Base-by-base conservation (phyloP, 1,140 invertebrate genomes). In the Drosophila bocqueti region DNA sequence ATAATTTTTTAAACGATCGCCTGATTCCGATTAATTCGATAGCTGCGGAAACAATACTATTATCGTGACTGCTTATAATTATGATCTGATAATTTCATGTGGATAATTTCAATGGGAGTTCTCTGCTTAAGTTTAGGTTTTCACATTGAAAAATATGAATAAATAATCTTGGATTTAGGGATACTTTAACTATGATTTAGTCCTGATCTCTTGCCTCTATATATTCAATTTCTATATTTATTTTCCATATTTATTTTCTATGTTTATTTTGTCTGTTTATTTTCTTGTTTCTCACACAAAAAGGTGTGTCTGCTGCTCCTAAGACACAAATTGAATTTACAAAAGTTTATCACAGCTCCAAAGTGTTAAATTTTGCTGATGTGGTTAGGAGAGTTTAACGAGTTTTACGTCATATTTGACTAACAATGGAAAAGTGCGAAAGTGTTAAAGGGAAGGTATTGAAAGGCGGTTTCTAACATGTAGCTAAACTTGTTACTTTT, bases 251-350 rank as follows among this genome's bases (percentile, higher is more conserved):
- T 18, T 46, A 8, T 42, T 42, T 7, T 16, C 40, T 42, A 7
- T 42, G 15, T 42, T 16, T 16, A 18, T 43, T 47, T 29, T 50
- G 4, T 29, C 10, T 50, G 13, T 46, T 54, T 34, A 4, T 38
- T 38, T 38, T 38, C 34, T 8, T 24, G 46, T 9, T 24, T 15
- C 6, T 0, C 7, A 24, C 6, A 9, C 47, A 47, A 47, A 21
- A 45, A 11, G 11, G 15, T 21, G n/a, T 15, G 13, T 15, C n/a
- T 31, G 8, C 21, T 46, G 8, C 21, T 46, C 34, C 43, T 46
- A 36, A 34, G 40, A 34, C 26, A 9, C 13, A 47, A 66, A 71
- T 79, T 40, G 24, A 79, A 57, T 79, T 57, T 40, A 11, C 40
- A 13, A 63, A 55, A 79, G 38, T 59, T 76, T 54, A n/a, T 26